A percentile compares a stretch with the other conserved stretches of the same genome.
These are phyloP conservation scores for Orycteropus afer DNA, from an alignment of 2,113 vertebrate genomes.

Conservation along the genomic window DNA sequence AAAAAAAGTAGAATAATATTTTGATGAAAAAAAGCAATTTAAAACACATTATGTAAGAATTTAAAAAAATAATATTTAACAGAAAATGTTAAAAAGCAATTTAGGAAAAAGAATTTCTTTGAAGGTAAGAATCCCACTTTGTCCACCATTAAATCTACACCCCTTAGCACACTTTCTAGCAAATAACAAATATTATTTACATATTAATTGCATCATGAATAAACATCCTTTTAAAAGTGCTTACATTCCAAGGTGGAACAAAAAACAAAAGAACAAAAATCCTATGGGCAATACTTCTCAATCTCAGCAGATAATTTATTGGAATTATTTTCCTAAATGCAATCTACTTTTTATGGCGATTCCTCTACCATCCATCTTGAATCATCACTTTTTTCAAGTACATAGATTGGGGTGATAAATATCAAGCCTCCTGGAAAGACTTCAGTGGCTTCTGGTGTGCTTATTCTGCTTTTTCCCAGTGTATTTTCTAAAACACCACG, in stretches of 20 bases:
- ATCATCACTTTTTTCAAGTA: background rate
- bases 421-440: background rate
- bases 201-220: slow-evolving; percentile 13
- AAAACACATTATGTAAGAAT: background rate
- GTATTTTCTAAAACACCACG: slow-evolving; percentile 2
- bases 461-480: slow-evolving; percentile 11
- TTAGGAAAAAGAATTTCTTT: slow-evolving; percentile 22
- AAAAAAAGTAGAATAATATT: background rate
- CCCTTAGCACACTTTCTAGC: background rate
- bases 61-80: slow-evolving; percentile 16
- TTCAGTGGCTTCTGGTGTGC: background rate
- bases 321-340: slow-evolving; percentile 36
- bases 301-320: background rate
- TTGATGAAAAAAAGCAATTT: background rate
- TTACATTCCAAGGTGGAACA: background rate
- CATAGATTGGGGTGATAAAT: slow-evolving; percentile 32
- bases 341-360: slow-evolving; percentile 14
- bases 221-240: background rate
- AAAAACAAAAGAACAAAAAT: background rate
- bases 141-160: background rate
- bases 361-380: background rate
- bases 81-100: slow-evolving; percentile 16
- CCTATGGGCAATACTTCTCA: background rate
- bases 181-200: slow-evolving; percentile 12
- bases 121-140: slow-evolving; percentile 25